These are phyloP conservation scores for Pedetes capensis DNA, from an alignment of 2,113 vertebrate species.

Conservation along the genomic window DNA sequence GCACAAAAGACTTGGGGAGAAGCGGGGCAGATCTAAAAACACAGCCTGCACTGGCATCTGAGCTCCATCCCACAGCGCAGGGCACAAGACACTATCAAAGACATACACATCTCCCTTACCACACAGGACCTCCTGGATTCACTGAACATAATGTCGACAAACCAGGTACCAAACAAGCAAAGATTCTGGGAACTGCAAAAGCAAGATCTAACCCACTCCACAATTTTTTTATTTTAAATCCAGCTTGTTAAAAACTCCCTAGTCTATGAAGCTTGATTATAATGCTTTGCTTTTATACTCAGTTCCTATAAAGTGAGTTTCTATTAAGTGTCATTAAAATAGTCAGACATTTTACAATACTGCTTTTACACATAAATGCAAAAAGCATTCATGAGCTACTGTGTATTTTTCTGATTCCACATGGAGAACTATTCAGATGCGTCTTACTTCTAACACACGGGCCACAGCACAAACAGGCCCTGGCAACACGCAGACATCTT, in stretches of 20 bases:
- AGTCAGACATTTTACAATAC: background rate
- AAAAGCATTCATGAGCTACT: background rate
- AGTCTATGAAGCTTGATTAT: background rate
- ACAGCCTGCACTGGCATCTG: background rate
- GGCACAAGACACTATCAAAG: background rate
- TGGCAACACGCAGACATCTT: background rate
- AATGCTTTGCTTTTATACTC: background rate
- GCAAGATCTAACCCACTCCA: background rate
- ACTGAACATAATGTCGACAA: constrained; percentile 33
- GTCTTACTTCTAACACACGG: background rate
- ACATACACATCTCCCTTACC: background rate
- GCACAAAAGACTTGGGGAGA: background rate
- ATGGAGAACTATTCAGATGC: background rate
- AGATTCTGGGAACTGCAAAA: background rate
- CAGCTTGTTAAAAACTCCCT: background rate
- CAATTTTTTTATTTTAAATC: background rate
- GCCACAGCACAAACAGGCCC: no score
- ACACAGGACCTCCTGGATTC: background rate
- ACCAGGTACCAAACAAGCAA: background rate
- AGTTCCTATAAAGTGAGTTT: background rate
- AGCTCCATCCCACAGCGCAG: constrained; percentile 40
- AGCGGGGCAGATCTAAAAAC: background rate
- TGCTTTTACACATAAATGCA: background rate
- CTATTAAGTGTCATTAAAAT: background rate
- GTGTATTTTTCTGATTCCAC: background rate